phyloP scores from a whole-genome alignment of 2,797 vertebrate species.

The Bovichtus diacanthus region DNA sequence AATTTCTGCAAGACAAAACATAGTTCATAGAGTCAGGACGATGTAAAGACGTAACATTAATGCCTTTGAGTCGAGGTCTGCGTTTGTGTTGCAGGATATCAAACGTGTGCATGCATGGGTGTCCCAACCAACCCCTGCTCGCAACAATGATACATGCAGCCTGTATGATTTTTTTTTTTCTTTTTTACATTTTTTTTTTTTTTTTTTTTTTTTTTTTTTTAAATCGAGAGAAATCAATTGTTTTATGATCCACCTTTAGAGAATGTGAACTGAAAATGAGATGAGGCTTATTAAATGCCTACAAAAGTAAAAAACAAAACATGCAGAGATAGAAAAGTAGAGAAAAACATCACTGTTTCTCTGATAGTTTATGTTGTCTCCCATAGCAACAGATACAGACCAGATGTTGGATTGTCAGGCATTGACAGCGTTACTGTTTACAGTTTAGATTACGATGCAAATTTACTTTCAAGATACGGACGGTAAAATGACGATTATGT shows the following conservation, averaged over 20 bases:
- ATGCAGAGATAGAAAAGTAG: background rate
- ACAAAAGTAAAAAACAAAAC: background rate
- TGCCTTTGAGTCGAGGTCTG: background rate
- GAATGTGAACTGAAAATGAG: constrained; percentile 1
- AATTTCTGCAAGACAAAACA: constrained; percentile 88
- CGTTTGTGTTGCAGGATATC: background rate
- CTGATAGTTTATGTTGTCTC: constrained; percentile 13
- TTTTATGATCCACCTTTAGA: background rate
- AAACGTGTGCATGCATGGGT: background rate
- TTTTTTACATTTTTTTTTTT: background rate
- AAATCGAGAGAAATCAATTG: background rate
- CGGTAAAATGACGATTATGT: background rate
- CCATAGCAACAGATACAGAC: constrained; percentile 20
- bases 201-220: background rate
- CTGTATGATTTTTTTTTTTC: background rate
- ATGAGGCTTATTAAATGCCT: background rate
- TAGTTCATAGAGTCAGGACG: constrained; percentile 15
- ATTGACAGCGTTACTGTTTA: constrained; percentile 18
- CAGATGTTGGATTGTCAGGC: constrained; percentile 15
- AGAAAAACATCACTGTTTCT: constrained; percentile 21
- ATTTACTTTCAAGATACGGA: background rate
- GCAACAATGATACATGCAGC: background rate
- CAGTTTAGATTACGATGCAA: background rate
- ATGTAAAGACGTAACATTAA: background rate
- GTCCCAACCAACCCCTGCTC: background rate